These are phyloP conservation scores for Zaprionus bogoriensis DNA, from an alignment of 2,888 invertebrate genomes.

Conservation along the genomic window DNA sequence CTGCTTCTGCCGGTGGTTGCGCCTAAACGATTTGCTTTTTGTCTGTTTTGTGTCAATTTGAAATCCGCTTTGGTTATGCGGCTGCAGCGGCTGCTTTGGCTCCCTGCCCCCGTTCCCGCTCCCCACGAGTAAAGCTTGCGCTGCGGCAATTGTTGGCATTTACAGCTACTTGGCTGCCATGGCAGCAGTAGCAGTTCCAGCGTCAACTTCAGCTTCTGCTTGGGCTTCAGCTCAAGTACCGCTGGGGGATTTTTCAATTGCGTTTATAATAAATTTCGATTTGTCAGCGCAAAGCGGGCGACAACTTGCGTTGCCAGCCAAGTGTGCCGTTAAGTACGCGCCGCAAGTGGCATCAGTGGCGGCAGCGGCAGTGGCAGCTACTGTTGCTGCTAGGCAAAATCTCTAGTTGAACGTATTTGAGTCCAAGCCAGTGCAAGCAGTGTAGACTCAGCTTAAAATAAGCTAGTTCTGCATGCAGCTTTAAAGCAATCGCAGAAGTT, in stretches of 20 bases:
- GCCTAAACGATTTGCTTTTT: conserved; percentile 78
- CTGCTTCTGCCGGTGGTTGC: conserved; percentile 51
- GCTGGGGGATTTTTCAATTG: conserved; percentile 75
- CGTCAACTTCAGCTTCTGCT: conserved; percentile 19
- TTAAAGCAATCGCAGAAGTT: no score
- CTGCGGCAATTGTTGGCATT: conserved; percentile 70
- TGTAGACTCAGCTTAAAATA: background rate
- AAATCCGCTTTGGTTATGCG: conserved; percentile 77
- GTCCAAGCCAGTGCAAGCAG: background rate
- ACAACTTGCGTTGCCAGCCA: conserved; percentile 36
- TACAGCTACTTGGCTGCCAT: conserved; percentile 73
- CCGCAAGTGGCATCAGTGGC: conserved; percentile 39
- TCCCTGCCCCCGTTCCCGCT: background rate
- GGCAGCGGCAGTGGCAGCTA: background rate
- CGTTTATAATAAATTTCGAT: conserved; percentile 76
- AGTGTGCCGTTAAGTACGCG: conserved; percentile 43
- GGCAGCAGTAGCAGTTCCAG: conserved; percentile 26
- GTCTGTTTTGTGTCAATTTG: conserved; percentile 74
- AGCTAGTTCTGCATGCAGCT: no score
- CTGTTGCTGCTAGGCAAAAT: background rate
- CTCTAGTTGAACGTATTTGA: no score
- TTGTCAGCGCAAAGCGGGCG: conserved; percentile 64
- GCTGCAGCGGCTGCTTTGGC: conserved; percentile 33
- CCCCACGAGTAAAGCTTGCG: conserved; percentile 38
- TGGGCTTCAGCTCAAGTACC: conserved; percentile 61